A percentile compares a stretch with the other conserved stretches of the same genome.
These are phyloP conservation scores for Morus bassanus DNA, from an alignment of 2,797 vertebrate genomes.

Conservation along the genomic window DNA sequence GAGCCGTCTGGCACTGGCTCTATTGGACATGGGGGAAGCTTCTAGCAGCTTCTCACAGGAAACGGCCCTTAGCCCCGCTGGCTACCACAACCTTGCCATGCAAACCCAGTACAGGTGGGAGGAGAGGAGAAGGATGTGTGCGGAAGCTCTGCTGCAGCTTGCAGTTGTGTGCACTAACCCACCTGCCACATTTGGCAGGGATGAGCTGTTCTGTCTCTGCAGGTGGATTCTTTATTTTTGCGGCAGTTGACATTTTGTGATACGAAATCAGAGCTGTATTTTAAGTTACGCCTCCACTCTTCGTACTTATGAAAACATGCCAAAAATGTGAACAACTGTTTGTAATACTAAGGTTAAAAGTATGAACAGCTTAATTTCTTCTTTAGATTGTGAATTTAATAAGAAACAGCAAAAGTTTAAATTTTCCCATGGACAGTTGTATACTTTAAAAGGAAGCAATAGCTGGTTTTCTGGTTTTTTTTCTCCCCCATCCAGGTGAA, in stretches of 20 bases:
- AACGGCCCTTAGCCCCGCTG: no score
- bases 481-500: not conserved
- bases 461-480: not conserved
- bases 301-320: rapidly evolving
- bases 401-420: not conserved
- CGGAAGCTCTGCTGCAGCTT: not conserved
- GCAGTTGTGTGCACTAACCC: not conserved
- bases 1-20: not conserved
- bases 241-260: not conserved
- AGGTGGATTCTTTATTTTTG: not conserved
- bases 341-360: not conserved
- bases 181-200: not conserved
- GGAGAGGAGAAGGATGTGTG: not conserved
- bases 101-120: not conserved
- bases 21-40: no score
- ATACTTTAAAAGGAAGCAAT: not conserved
- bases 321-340: not conserved
- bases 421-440: not conserved
- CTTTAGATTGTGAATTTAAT: not conserved
- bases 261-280: not conserved
- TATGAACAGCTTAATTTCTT: not conserved
- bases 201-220: not conserved
- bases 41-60: no score
- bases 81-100: no score
- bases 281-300: not conserved